These are phyloP conservation scores for Eurytemora carolleeae DNA, from an alignment of 1,140 invertebrate species.

Conservation along the genomic window DNA sequence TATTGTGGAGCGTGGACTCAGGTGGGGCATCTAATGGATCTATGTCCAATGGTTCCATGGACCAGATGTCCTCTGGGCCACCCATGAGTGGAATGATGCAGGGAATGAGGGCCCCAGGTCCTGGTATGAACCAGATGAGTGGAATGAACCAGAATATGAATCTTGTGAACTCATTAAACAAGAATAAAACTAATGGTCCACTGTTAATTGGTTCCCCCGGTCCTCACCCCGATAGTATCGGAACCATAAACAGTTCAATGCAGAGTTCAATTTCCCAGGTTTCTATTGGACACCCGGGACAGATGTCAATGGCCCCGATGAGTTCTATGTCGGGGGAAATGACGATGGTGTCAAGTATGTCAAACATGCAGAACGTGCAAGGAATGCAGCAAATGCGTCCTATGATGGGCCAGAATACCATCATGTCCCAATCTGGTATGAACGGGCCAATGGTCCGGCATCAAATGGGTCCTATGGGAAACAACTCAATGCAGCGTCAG, in stretches of 20 bases:
- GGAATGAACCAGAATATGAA: neutral
- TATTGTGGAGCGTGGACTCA: constrained; percentile 1
- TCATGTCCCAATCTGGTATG: neutral
- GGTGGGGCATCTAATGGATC: neutral
- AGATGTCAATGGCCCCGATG: neutral
- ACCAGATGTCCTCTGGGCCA: neutral
- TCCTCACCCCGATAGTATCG: neutral
- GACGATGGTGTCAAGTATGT: neutral
- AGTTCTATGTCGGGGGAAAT: neutral
- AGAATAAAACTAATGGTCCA: neutral
- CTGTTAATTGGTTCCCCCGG: neutral
- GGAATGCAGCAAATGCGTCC: neutral
- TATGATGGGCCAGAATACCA: neutral
- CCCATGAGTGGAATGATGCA: constrained; percentile 5
- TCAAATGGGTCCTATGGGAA: neutral
- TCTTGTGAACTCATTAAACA: neutral
- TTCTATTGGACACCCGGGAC: neutral
- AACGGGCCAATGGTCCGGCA: neutral
- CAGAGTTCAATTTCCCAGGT: neutral
- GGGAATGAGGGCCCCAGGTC: neutral
- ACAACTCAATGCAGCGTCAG: neutral
- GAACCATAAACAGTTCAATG: neutral
- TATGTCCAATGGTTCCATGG: neutral
- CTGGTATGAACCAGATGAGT: neutral
- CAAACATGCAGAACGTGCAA: neutral